Evolutionary conservation across 2,113 vertebrate genomes (phyloP).

Genomic region (Rhinolophus ferrumequinum): DNA sequence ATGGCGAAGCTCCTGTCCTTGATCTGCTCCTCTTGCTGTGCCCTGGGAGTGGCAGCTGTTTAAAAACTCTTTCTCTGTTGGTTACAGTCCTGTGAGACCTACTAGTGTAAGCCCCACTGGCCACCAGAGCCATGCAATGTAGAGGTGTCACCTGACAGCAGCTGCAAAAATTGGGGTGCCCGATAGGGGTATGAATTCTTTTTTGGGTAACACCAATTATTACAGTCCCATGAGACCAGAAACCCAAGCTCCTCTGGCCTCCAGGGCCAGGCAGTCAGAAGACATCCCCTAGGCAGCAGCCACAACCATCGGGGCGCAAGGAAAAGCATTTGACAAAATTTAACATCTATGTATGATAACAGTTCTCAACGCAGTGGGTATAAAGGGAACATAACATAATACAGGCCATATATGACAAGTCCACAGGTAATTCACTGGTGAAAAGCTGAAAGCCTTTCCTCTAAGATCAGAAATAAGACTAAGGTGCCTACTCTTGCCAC

Average conservation of each 20-base stretch:
- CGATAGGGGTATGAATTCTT: neutral
- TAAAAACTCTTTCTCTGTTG: neutral
- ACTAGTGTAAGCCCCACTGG: too few relatives aligned
- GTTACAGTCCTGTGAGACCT: neutral
- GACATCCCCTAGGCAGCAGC: neutral
- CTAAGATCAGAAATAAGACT: neutral
- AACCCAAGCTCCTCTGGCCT: neutral
- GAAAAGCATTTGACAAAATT: neutral
- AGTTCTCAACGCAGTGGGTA: neutral
- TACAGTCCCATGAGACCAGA: neutral
- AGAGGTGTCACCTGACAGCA: neutral
- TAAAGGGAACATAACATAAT: neutral
- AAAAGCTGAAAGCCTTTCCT: neutral
- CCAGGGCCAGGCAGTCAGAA: neutral
- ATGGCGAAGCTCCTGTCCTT: neutral
- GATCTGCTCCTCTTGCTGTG: neutral
- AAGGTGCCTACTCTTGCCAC: neutral
- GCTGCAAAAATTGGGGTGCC: neutral
- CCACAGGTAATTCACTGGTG: neutral
- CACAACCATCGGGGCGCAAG: neutral
- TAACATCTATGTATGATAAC: neutral
- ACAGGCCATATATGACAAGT: neutral
- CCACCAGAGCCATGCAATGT: neutral
- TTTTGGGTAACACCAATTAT: neutral
- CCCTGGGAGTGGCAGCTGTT: neutral